Evolutionary conservation across 2,888 invertebrate species (phyloP).

Genomic region (Nephrocerus scutellatus): DNA sequence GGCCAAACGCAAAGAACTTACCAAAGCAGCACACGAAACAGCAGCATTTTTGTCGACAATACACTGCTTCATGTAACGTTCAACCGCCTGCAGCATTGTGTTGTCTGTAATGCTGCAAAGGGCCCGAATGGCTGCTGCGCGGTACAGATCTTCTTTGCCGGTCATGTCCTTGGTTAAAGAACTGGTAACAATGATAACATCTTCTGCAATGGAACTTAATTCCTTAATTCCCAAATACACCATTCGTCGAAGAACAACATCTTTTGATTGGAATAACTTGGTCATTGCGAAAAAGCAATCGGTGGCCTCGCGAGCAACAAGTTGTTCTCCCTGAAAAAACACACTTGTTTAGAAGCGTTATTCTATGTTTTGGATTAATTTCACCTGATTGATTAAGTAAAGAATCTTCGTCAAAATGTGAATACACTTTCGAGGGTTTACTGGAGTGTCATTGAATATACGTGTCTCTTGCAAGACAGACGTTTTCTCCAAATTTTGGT

Average conservation of each 20-base stretch:
- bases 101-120: slow-evolving; percentile 95
- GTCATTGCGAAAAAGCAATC: slow-evolving; percentile 99
- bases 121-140: slow-evolving; percentile 94
- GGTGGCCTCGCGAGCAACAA: slow-evolving; percentile 92
- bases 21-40: slow-evolving; percentile 94
- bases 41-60: slow-evolving; percentile 96
- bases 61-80: slow-evolving; percentile 99
- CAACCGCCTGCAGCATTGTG: slow-evolving; percentile 91
- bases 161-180: slow-evolving; percentile 98
- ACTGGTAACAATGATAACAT: slow-evolving; percentile 98
- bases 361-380: neutral
- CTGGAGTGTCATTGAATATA: slow-evolving; percentile 95
- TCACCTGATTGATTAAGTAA: slow-evolving; percentile 85
- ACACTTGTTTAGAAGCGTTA: neutral
- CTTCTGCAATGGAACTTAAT: slow-evolving; percentile 87
- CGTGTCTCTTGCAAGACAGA: slow-evolving; percentile 95
- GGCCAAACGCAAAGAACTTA: slow-evolving; percentile 77
- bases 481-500: slow-evolving; percentile 90
- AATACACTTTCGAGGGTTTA: slow-evolving; percentile 94
- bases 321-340: slow-evolving; percentile 65
- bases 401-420: slow-evolving; percentile 93
- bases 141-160: slow-evolving; percentile 81
- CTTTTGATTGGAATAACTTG: slow-evolving; percentile 95
- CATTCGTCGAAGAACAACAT: slow-evolving; percentile 87
- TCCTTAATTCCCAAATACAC: slow-evolving; percentile 97